These are phyloP conservation scores for Morelia viridis DNA, from an alignment of 2,797 vertebrate species.

Conservation along the genomic window DNA sequence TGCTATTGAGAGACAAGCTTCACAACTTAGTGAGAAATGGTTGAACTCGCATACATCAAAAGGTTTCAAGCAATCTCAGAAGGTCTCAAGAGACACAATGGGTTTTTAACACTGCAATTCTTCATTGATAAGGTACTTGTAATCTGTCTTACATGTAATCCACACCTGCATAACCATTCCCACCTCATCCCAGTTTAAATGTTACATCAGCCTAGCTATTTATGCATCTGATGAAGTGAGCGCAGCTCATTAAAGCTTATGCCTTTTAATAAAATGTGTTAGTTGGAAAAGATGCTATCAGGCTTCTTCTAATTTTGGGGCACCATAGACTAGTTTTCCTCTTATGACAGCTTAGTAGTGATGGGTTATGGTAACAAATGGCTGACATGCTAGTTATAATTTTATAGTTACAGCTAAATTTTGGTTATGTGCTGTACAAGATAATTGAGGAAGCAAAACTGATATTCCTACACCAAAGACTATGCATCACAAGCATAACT, in stretches of 20 bases:
- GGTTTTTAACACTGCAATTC: neutral
- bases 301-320: neutral
- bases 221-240: neutral
- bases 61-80: neutral
- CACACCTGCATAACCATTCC: neutral
- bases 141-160: neutral
- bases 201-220: neutral
- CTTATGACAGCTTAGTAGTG: neutral
- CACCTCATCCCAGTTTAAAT: neutral
- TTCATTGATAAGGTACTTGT: neutral
- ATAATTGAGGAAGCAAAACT: neutral
- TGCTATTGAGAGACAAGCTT: neutral
- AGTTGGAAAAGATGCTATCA: neutral
- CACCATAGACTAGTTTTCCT: neutral
- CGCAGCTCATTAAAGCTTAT: neutral
- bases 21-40: neutral
- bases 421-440: neutral
- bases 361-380: neutral
- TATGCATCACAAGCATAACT: neutral
- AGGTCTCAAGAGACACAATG: neutral
- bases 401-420: neutral
- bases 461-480: neutral
- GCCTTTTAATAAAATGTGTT: neutral
- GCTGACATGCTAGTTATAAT: neutral
- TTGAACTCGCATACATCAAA: neutral